These are phyloP conservation scores for Adelognathus sp. DNA, from an alignment of 2,888 invertebrate genomes.

Conservation along the genomic window DNA sequence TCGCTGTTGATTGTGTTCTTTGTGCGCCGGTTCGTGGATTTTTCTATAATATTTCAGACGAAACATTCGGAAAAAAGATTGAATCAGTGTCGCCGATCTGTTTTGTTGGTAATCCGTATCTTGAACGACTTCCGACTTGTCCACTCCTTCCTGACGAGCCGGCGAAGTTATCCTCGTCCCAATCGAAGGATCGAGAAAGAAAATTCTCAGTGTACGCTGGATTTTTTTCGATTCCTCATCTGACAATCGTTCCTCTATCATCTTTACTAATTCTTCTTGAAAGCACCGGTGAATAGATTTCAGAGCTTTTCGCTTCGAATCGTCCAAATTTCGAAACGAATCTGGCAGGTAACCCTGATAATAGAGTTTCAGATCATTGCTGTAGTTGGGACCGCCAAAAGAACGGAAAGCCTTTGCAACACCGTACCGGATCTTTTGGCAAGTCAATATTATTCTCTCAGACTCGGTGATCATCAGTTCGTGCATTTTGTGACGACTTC, in stretches of 20 bases:
- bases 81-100: conserved; percentile 61
- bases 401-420: conserved; percentile 56
- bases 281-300: conserved; percentile 62
- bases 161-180: not conserved
- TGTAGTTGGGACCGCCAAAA: conserved; percentile 63
- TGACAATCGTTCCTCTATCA: conserved; percentile 38
- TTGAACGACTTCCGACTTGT: not conserved
- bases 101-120: not conserved
- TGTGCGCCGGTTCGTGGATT: conserved; percentile 61
- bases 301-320: not conserved
- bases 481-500: conserved; percentile 65
- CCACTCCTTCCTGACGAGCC: not conserved
- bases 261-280: conserved; percentile 54
- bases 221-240: not conserved
- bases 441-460: conserved; percentile 43
- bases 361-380: conserved; percentile 51
- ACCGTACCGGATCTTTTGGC: conserved; percentile 47
- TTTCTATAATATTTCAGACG: conserved; percentile 59
- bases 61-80: conserved; percentile 66
- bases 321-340: not conserved
- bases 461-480: conserved; percentile 68
- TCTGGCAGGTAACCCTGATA: conserved; percentile 66
- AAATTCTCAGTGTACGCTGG: conserved; percentile 63
- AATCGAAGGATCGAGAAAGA: conserved; percentile 64
- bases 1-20: conserved; percentile 54